Conservation (phyloP, 2,888 invertebrate genomes). For the Periphyllus acericola region DNA sequence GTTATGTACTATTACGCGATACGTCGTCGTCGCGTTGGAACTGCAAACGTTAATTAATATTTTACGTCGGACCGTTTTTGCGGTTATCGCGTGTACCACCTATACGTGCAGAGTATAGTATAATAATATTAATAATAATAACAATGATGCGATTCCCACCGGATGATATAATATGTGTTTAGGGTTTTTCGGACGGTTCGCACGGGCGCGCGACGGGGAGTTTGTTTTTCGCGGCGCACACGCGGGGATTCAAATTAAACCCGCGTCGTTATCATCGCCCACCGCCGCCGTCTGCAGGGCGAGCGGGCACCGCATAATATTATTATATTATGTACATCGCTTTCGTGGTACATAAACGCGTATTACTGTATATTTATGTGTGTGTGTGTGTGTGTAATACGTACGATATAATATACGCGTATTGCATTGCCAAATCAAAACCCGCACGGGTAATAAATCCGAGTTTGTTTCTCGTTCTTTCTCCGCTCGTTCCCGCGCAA, state of each 20-base stretch:
- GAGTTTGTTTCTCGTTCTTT: constrained; percentile 27
- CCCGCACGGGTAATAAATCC: constrained; percentile 45
- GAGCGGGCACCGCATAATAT: neutral
- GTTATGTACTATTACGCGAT: too few species aligned
- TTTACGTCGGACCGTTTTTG: too few species aligned
- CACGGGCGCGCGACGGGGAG: neutral
- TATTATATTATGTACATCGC: neutral
- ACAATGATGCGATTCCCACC: too few species aligned
- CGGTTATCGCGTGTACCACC: too few species aligned
- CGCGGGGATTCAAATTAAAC: neutral
- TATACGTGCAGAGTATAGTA: too few species aligned
- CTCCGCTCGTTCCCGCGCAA: neutral
- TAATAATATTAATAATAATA: too few species aligned
- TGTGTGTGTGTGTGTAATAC: neutral
- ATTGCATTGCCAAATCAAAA: constrained; percentile 48
- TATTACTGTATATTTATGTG: neutral
- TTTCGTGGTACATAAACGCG: neutral
- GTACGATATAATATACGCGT: constrained; percentile 20
- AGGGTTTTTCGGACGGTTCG: neutral
- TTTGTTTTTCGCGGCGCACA: neutral
- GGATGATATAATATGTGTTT: too few species aligned
- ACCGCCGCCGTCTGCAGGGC: neutral
- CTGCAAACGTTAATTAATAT: too few species aligned
- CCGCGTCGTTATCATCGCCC: neutral
- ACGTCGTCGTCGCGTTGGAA: too few species aligned